phyloP scores from a whole-genome alignment of 2,797 vertebrate genomes.

The Eulemur albifrons region DNA sequence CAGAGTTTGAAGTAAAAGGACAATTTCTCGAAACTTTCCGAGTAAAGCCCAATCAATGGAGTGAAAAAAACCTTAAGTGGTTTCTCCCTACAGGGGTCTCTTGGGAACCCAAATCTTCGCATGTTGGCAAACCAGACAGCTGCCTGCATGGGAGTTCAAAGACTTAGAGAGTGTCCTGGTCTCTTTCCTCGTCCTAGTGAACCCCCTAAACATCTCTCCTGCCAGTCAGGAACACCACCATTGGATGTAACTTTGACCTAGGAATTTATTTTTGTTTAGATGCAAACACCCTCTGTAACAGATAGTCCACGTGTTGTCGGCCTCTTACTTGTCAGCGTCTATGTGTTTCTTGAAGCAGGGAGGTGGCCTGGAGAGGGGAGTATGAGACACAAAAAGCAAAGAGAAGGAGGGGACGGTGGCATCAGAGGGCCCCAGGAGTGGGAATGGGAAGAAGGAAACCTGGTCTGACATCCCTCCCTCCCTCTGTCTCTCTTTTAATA shows the following conservation, averaged over 20 bases:
- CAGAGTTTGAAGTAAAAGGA: background rate
- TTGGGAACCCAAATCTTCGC: background rate
- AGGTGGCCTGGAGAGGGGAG: background rate
- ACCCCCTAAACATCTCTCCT: too few species aligned
- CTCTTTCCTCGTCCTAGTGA: background rate
- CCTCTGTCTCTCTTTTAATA: background rate
- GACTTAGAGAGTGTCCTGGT: background rate
- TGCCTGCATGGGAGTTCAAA: background rate
- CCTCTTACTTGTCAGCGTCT: background rate
- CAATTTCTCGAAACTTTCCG: background rate
- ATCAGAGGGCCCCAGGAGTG: background rate
- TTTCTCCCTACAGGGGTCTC: background rate
- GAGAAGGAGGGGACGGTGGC: fast-evolving
- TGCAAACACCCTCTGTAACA: background rate
- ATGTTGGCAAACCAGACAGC: background rate
- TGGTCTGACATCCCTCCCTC: background rate
- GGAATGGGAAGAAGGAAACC: background rate
- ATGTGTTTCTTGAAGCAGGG: background rate
- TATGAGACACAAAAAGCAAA: background rate
- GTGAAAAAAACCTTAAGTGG: background rate
- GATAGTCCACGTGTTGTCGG: background rate
- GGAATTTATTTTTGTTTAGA: background rate
- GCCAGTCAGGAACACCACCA: background rate
- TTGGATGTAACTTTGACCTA: background rate
- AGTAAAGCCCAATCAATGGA: background rate